Evolutionary conservation across 2,113 vertebrate genomes (phyloP), one percentile per base, ranked within the genome.

Genomic region (Scortum barcoo): DNA sequence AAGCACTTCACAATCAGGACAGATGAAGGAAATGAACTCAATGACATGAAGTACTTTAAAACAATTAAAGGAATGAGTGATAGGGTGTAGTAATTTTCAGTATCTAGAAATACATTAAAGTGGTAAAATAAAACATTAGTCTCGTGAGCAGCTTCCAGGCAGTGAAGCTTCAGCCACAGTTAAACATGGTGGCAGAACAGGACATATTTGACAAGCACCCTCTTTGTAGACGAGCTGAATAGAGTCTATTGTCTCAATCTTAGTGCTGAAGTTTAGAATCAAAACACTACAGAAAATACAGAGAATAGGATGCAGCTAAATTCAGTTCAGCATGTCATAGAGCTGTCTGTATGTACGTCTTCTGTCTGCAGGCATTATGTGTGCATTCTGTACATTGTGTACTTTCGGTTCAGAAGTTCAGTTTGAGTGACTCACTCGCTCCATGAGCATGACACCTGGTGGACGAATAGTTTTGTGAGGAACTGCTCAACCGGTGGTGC

Each of bases 351-450:
- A 14, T 16, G 40, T 42, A 48, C 2, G 22, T 60, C 10, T 10
- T 22, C 9, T 24, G 33, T n/a, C 44, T 58, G 33, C 44, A 9
- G 7, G 10, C 1, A 1, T 36, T 38, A 50, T 42, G 14, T 68
- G 2, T 46, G 5, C 24, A 63, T 28, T 51, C 68, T 81, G 81
- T 72, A 85, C 81, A 83, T 67, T 46, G 76, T 79, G 89, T 86
- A 20, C 80, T 72, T 22, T 75, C 38, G 57, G 17, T 69, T 56
- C 69, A 38, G 6, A 57, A 57, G 75, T 71, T 54, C 22, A 26
- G 36, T 72, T 33, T 13, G 3, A 9, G 17, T 79, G 65, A 80
- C 24, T 75, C 36, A 24, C 40, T 1, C 8, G 4, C 33, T 54
- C 19, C 11, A 12, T 12, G 10, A 53, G 50, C 53, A 24, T 40